Conservation (phyloP, 2,113 vertebrate species). For the Corythornis vintsioides region DNA sequence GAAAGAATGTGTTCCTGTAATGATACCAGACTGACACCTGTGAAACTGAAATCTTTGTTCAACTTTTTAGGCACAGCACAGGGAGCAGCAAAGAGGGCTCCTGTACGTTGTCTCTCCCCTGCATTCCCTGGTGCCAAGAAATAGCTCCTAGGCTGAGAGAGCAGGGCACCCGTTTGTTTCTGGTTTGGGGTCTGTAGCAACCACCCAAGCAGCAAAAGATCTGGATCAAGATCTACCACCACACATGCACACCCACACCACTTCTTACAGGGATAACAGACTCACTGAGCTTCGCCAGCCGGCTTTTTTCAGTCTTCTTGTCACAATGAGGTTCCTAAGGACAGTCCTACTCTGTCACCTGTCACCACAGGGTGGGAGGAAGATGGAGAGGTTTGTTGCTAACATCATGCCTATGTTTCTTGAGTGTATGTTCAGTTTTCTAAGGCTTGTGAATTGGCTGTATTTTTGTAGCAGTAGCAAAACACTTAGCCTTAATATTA, state of each 20-base stretch:
- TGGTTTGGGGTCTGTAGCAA: background rate
- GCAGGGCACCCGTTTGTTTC: background rate
- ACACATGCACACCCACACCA: background rate
- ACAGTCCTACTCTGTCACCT: background rate
- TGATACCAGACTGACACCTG: background rate
- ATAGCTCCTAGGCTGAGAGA: background rate
- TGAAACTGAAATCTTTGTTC: background rate
- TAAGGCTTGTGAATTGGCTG: background rate
- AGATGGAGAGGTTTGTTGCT: background rate
- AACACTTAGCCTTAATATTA: background rate
- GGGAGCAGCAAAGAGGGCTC: background rate
- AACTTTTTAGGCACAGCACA: background rate
- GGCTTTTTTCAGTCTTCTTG: background rate
- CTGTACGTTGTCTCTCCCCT: fast-evolving
- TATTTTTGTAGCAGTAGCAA: background rate
- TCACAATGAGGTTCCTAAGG: background rate
- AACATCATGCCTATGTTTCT: background rate
- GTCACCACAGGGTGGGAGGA: background rate
- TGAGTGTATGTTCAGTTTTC: background rate
- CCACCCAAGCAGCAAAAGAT: background rate
- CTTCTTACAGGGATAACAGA: background rate
- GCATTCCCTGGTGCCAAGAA: background rate
- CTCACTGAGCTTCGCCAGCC: background rate
- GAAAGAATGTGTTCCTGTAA: background rate
- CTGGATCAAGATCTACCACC: background rate